Evolutionary conservation across 2,888 invertebrate genomes (phyloP).

Genomic region (Linnaemya tessellans): DNA sequence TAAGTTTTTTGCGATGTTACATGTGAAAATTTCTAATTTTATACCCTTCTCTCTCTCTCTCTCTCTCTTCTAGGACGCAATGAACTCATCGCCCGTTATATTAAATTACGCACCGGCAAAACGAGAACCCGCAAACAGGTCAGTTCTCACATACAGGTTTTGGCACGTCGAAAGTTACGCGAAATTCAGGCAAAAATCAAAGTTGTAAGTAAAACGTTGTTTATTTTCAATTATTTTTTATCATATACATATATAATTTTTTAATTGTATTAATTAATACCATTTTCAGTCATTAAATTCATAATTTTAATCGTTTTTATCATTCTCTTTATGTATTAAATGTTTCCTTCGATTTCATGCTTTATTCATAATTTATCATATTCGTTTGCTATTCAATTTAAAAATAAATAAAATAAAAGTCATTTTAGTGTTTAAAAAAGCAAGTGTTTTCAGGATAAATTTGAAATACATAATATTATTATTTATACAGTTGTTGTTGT

Average conservation of each 20-base stretch:
- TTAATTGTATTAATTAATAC: conserved; percentile 12
- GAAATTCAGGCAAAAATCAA: conserved; percentile 99
- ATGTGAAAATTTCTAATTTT: no score
- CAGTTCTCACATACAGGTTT: conserved; percentile 99
- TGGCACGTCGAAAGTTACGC: conserved; percentile 98
- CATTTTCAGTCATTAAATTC: conserved; percentile 32
- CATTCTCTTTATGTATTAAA: conserved; percentile 40
- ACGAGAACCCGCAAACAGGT: conserved; percentile 99
- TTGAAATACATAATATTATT: neutral
- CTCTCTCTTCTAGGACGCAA: conserved; percentile 94
- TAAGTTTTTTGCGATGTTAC: no score
- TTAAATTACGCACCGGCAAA: conserved; percentile 99
- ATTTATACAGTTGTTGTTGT: neutral
- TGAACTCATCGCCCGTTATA: conserved; percentile 99
- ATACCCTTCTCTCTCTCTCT: conserved; percentile 65
- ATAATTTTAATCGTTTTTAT: conserved; percentile 33
- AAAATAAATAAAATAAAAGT: conserved; percentile 18
- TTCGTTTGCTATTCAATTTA: conserved; percentile 37
- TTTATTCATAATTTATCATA: conserved; percentile 64
- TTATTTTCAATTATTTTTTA: conserved; percentile 1
- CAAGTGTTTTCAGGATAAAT: conserved; percentile 23
- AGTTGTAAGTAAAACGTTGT: conserved; percentile 89
- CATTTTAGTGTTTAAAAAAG: conserved; percentile 43
- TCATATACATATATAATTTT: conserved; percentile 33
- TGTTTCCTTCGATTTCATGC: conserved; percentile 63